Evolutionary conservation across 2,888 invertebrate genomes (phyloP), one percentile per base, ranked within the genome.

Genomic region (Nephrotoma guestfalica): DNA sequence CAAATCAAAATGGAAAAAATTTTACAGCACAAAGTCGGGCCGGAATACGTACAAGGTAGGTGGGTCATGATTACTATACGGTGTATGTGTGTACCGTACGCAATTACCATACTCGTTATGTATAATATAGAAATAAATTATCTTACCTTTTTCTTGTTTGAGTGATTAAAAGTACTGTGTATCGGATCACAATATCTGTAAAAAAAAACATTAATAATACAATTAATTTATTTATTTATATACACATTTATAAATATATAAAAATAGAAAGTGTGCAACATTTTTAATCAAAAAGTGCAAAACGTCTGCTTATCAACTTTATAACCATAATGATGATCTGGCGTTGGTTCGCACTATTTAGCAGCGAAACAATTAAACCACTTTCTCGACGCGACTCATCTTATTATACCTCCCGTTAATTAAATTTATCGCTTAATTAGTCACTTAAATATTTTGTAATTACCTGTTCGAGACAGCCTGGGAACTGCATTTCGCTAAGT

Each of bases 41-140:
- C 87, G 90, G 91, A 89, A 91, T 91, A 89, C 90, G 91, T 88
- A 90, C 91, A 89, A 91, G 91, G 91, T 91, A 89, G 90, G 90
- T 88, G 0, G 71, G 71, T 71, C 71, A 30, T 30, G 11, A 71
- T 40, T 83, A 86, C 87, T 88, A 87, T 87, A 88, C 71, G 71
- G 71, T 71, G 18, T 71, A 71, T 71, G 71, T 30, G 30, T 71
- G 30, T 30, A 71, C 71, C 30, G 71, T 30, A 30, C 51, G 6
- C 9, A 4, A 71, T 71, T 71, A 71, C 5, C 71, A 71, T 71
- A 71, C 71, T 30, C 71, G 71, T 71, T 71, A 57, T 57, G 6
- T 57, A 30, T 30, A 30, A 30, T 30, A 71, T 30, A 4, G 71
- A 30, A 71, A 71, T 71, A 30, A 71, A 71, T 71, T 71, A 71